A percentile compares a stretch with the other conserved stretches of the same genome.
phyloP scores from a whole-genome alignment of 2,797 vertebrate genomes.

The Carduelis carduelis region DNA sequence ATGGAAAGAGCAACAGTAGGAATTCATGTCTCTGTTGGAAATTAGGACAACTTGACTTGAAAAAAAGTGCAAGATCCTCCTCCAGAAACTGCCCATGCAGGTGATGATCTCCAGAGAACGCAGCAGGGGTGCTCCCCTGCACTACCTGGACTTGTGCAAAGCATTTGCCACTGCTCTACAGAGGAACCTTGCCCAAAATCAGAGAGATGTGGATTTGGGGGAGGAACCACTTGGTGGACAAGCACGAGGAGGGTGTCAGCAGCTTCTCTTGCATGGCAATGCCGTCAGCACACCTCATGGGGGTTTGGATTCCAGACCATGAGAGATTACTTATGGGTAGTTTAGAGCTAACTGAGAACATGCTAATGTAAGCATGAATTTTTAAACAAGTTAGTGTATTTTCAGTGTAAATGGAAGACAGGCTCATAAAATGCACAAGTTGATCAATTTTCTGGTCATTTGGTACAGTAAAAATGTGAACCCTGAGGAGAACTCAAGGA shows the following conservation, averaged over 20 bases:
- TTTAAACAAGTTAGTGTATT: background rate
- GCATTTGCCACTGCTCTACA: background rate
- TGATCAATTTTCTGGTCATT: slow-evolving; percentile 27
- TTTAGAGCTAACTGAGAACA: background rate
- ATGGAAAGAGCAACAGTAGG: background rate
- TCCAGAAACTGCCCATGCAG: background rate
- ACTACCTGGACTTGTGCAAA: background rate
- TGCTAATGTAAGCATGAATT: background rate
- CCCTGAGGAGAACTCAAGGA: background rate
- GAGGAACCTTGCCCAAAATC: background rate
- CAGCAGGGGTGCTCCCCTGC: rapidly evolving
- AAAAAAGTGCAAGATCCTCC: background rate
- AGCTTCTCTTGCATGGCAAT: background rate
- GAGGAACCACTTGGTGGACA: background rate
- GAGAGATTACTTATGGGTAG: background rate
- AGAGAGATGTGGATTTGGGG: background rate
- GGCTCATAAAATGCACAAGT: background rate
- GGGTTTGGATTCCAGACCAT: background rate
- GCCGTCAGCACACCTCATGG: background rate
- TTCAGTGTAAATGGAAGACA: background rate
- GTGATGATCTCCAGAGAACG: background rate
- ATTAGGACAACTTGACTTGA: background rate
- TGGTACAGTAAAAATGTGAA: background rate
- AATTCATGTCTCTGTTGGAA: background rate
- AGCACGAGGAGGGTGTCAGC: background rate